Base-by-base conservation (phyloP, 2,888 invertebrate species). In the Meteorus colon region DNA sequence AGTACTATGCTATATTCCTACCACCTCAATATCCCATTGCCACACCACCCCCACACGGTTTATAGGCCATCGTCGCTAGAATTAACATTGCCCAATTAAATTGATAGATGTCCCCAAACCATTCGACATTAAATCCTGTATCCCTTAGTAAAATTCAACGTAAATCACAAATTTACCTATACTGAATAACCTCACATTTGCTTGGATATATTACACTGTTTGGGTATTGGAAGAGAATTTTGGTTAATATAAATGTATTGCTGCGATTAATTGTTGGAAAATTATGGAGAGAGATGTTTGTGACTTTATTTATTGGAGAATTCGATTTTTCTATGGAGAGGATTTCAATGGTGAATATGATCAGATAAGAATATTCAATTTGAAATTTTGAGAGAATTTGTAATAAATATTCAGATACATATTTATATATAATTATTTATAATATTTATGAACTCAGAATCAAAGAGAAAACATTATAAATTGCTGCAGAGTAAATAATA, bases 31-130 rank as follows among this genome's bases (percentile, higher is more conserved):
- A 48, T 34, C 48, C n/a, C 41, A 41, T 41, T 41, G 41, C 41
- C 8, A 41, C 41, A 48, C 55, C 55, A 55, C 55, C 55, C n/a
- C 19, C 48, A 85, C 82, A 83, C 80, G 84, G 85, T 89, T 89
- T 89, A 89, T 89, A 87, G 89, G 86, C 88, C 88, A 89, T 89
- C 89, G 88, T 89, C 88, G 87, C 85, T 86, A 86, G 85, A 89
- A 89, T 88, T 89, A 89, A 89, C 89, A 89, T 88, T 89, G 87
- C 86, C 88, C 89, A 88, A 89, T 89, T 89, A 89, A 89, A 89
- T 89, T 89, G 89, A 89, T 89, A 88, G 89, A 89, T 89, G 88
- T 78, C 77, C 77, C 75, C 78, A 75, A 77, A 86, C 83, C 83
- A 82, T 76, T 80, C 75, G 80, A 79, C 85, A 83, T 88, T 88